A percentile compares a stretch with the other conserved stretches of the same genome.
Conservation (phyloP, 1,140 invertebrate genomes). For the Arctopsyche grandis region DNA sequence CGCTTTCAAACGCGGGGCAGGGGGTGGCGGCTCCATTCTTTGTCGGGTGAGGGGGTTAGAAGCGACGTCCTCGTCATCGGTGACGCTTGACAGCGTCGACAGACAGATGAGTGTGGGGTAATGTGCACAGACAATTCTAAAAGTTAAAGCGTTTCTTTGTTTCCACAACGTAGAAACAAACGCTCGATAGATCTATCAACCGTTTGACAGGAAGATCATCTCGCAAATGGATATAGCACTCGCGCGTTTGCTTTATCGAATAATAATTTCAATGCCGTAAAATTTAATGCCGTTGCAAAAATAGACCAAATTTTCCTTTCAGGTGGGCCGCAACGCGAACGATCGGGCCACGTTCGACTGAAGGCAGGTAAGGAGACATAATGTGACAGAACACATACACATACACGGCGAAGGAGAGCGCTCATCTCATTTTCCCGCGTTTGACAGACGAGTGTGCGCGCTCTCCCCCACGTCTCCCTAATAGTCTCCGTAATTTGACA, state of each 20-base stretch:
- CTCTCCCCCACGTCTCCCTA: constrained; percentile 36
- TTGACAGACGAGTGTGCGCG: constrained; percentile 46
- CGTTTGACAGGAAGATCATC: constrained; percentile 3
- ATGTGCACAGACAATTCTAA: not conserved
- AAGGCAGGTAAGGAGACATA: constrained; percentile 23
- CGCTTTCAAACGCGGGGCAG: constrained; percentile 29
- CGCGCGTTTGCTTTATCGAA: not conserved
- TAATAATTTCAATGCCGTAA: not conserved
- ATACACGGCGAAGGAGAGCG: constrained; percentile 25
- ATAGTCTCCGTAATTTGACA: constrained; percentile 52
- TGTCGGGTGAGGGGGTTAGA: not conserved
- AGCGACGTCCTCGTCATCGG: constrained; percentile 19
- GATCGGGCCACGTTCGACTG: constrained; percentile 39
- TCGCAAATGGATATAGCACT: not conserved
- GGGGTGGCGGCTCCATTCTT: too few species aligned
- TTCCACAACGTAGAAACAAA: not conserved
- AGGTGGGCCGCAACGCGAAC: constrained; percentile 3
- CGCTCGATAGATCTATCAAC: not conserved
- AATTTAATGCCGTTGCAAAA: not conserved
- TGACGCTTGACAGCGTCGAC: constrained; percentile 7
- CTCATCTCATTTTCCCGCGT: constrained; percentile 46
- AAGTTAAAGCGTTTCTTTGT: constrained; percentile 2
- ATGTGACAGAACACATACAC: constrained; percentile 32
- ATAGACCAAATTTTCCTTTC: not conserved
- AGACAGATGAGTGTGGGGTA: constrained; percentile 2